These are phyloP conservation scores for Sparidentex hasta DNA, from an alignment of 2,797 vertebrate species.

Conservation along the genomic window DNA sequence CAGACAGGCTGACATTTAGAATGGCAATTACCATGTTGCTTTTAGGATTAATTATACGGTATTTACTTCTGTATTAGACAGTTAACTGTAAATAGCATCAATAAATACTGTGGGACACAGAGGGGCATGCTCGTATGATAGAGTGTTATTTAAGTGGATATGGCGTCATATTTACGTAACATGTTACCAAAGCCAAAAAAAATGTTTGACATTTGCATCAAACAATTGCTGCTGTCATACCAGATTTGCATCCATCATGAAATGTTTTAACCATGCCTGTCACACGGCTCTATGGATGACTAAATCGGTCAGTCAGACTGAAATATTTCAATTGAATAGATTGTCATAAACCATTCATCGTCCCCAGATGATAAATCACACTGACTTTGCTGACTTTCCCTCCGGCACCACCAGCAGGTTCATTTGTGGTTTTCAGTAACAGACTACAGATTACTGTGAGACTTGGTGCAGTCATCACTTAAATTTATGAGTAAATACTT, in stretches of 20 bases:
- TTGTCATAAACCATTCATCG: background rate
- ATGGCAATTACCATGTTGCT: background rate
- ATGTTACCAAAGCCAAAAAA: background rate
- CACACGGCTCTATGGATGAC: background rate
- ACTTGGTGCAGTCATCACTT: background rate
- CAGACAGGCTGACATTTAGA: slow-evolving; percentile 23
- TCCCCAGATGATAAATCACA: rapidly evolving
- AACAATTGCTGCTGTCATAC: background rate
- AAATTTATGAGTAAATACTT: background rate
- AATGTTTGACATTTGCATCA: slow-evolving; percentile 1
- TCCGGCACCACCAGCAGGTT: background rate
- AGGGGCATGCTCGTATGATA: background rate
- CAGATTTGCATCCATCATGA: background rate
- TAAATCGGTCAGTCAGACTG: rapidly evolving
- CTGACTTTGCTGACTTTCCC: background rate
- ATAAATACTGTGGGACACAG: background rate
- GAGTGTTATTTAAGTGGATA: background rate
- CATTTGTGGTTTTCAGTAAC: background rate
- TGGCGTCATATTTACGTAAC: background rate
- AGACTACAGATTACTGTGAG: background rate
- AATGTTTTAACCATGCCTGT: background rate
- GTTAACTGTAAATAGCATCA: slow-evolving; percentile 8
- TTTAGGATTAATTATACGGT: background rate
- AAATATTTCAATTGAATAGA: background rate
- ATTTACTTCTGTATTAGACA: slow-evolving; percentile 8